Evolutionary conservation across 2,888 invertebrate species (phyloP), one percentile per base, ranked within the genome.

Genomic region (Xestia rhomboidea): DNA sequence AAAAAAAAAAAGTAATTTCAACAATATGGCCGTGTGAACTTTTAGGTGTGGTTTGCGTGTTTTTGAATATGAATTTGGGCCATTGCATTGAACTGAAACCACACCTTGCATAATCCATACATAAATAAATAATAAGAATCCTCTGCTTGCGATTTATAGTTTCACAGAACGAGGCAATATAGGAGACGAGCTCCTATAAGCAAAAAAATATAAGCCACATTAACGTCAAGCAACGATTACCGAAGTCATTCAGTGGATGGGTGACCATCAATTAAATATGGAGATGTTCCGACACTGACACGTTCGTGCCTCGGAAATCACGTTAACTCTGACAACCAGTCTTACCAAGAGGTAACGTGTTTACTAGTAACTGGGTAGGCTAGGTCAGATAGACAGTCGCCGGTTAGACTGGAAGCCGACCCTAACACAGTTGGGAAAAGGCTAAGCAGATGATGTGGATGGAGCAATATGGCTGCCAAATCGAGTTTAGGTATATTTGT

Each of bases 61-160:
- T 72, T 71, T 71, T 51, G 60, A 64, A 49, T 68, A 71, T 81
- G 76, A 81, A 76, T 76, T 72, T 38, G 27, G 76, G 76, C 82
- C 76, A 60, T 51, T 72, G 71, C 54, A 76, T 44, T 54, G 27
- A 60, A 46, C 49, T 57, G 27, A 60, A 44, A 68, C 76, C 57
- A 49, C 54, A 27, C 63, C 81, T 68, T 63, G 80, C 6, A 63
- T n/a, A n/a, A 64, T n/a, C 7, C n/a, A 41, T 73, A 41, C n/a
- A 34, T 80, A 73, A 73, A 80, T 73, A 54, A 30, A 38, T 57
- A 44, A 62, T 51, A 44, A 21, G 15, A 62, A 76, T 27, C 67
- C 13, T 44, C n/a, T 21, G 27, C 5, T 51, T 15, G 41, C 49
- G 11, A n/a, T n/a, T 38, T 51, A 41, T 24, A 38, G 18, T 60